Evolutionary conservation across 1,140 invertebrate genomes (phyloP).

Genomic region (Orchestia grillus): DNA sequence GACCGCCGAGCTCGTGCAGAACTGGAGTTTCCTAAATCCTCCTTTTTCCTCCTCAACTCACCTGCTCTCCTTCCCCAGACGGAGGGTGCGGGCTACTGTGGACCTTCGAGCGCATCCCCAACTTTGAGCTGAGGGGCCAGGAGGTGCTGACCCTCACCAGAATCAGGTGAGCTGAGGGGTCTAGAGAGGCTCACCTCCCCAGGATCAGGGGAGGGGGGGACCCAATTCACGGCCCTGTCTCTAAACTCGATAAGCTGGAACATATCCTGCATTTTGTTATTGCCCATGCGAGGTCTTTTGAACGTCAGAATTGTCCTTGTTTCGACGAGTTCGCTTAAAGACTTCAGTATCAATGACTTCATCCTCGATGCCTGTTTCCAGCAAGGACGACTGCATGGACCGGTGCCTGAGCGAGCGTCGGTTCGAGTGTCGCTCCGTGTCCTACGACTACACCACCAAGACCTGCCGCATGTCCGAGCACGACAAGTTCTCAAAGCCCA

Average conservation of each 20-base stretch:
- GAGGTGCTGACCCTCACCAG: slow-evolving; percentile 21
- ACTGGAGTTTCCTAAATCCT: no score
- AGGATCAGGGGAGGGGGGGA: no score
- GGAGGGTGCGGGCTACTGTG: slow-evolving; percentile 51
- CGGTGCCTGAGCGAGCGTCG: slow-evolving; percentile 72
- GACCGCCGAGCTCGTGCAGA: no score
- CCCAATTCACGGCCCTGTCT: not conserved
- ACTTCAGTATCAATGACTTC: not conserved
- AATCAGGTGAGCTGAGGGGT: not conserved
- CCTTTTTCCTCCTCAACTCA: no score
- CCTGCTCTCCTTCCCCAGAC: not conserved
- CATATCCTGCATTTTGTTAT: not conserved
- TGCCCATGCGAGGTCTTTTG: not conserved
- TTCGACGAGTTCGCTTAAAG: not conserved
- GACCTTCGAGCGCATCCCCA: slow-evolving; percentile 57
- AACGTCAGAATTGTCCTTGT: not conserved
- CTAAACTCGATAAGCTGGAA: not conserved
- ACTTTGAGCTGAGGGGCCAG: slow-evolving; percentile 55
- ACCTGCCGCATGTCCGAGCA: slow-evolving; percentile 73
- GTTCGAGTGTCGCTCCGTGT: slow-evolving; percentile 73
- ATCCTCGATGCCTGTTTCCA: slow-evolving; percentile 25
- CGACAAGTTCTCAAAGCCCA: slow-evolving; percentile 71
- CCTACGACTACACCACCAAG: slow-evolving; percentile 71
- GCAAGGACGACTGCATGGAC: slow-evolving; percentile 72
- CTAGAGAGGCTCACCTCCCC: no score